These are phyloP conservation scores for Rhagium mordax DNA, from an alignment of 2,888 invertebrate species.

Conservation along the genomic window DNA sequence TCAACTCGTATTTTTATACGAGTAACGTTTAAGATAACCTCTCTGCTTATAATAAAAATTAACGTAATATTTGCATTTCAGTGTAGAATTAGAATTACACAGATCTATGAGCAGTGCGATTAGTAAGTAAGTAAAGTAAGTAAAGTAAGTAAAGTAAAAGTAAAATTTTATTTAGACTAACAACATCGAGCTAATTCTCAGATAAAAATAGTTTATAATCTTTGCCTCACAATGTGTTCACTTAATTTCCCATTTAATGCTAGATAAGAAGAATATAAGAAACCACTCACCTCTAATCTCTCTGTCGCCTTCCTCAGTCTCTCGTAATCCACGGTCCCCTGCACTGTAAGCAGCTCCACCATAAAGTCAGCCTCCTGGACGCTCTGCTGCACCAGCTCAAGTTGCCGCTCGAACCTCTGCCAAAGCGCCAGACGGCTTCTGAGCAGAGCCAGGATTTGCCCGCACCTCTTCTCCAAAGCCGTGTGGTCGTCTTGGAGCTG, in stretches of 20 bases:
- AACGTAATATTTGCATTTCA: no score
- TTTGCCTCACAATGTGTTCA: no score
- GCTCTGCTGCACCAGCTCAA: constrained; percentile 86
- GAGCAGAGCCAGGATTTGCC: constrained; percentile 78
- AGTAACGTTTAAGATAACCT: no score
- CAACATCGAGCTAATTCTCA: no score
- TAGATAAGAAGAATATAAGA: background rate
- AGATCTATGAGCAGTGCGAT: no score
- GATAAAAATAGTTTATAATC: no score
- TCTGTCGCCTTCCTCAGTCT: constrained; percentile 87
- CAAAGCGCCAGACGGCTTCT: constrained; percentile 80
- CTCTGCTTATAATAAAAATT: no score
- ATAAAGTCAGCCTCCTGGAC: constrained; percentile 90
- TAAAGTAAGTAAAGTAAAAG: no score
- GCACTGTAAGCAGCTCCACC: constrained; percentile 88
- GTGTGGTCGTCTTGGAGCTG: constrained; percentile 83
- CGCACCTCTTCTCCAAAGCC: constrained; percentile 80
- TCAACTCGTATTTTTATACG: no score
- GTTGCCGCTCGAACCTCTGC: constrained; percentile 83
- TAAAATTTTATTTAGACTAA: no score
- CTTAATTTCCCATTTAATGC: background rate
- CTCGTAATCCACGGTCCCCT: constrained; percentile 89
- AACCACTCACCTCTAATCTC: constrained; percentile 82
- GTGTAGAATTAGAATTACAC: no score
- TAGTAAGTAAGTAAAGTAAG: no score